A percentile compares a stretch with the other conserved stretches of the same genome.
Conservation (phyloP, 1,140 invertebrate genomes). For the Heliconius eleuchia region DNA sequence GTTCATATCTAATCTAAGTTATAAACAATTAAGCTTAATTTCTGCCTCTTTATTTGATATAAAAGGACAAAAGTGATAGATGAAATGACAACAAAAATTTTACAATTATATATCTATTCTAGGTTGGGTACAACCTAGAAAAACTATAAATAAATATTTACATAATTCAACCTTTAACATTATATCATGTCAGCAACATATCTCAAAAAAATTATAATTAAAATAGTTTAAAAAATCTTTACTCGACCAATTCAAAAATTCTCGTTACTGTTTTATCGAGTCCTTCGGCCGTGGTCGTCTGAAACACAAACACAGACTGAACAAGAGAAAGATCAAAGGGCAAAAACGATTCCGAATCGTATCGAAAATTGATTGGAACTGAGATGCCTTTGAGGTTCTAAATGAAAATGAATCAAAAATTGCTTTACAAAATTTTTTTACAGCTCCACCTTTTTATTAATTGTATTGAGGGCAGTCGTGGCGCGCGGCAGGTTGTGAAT, state of each 20-base stretch:
- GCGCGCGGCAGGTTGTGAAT: too few relatives aligned
- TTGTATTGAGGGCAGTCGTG: too few relatives aligned
- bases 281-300: conserved; percentile 61
- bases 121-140: neutral
- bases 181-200: neutral
- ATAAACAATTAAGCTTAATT: too few relatives aligned
- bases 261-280: conserved; percentile 55
- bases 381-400: conserved; percentile 32
- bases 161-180: neutral
- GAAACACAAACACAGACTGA: conserved; percentile 47
- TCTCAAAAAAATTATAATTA: neutral
- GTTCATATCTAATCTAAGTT: too few relatives aligned
- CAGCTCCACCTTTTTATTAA: neutral
- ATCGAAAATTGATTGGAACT: conserved; percentile 42
- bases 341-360: conserved; percentile 26
- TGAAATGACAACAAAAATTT: too few relatives aligned
- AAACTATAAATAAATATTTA: neutral
- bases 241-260: conserved; percentile 42
- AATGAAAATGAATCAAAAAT: conserved; percentile 36
- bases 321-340: conserved; percentile 29
- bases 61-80: too few relatives aligned
- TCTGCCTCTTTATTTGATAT: too few relatives aligned
- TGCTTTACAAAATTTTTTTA: neutral
- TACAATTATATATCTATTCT: too few relatives aligned
- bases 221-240: conserved; percentile 26